Evolutionary conservation across 2,888 invertebrate species (phyloP).

Genomic region (Dicranocentrus wangi): DNA sequence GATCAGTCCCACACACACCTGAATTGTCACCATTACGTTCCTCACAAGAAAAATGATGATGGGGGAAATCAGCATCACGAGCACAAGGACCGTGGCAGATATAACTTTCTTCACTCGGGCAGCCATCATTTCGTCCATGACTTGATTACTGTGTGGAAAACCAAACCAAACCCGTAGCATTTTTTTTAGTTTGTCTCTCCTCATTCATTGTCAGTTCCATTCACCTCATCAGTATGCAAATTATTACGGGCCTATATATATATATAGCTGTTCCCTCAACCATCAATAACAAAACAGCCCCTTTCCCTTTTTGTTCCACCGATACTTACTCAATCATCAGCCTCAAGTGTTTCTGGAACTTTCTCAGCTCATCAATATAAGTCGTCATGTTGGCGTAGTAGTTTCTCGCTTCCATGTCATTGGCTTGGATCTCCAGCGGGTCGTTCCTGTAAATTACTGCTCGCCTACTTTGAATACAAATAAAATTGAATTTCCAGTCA

Average conservation of each 20-base stretch:
- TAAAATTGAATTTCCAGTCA: not conserved
- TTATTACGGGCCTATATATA: not conserved
- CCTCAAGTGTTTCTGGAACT: slow-evolving; percentile 72
- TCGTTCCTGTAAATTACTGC: slow-evolving; percentile 59
- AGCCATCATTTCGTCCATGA: slow-evolving; percentile 75
- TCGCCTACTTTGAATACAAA: slow-evolving; percentile 47
- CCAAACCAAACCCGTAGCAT: no score
- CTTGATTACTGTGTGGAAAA: slow-evolving; percentile 76
- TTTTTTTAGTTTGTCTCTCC: not conserved
- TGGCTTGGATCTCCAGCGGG: slow-evolving; percentile 35
- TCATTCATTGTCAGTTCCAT: not conserved
- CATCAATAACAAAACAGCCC: no score
- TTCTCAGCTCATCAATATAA: slow-evolving; percentile 72
- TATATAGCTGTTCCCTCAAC: no score
- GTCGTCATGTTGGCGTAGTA: slow-evolving; percentile 73
- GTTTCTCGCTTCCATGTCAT: slow-evolving; percentile 64
- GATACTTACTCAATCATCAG: slow-evolving; percentile 72
- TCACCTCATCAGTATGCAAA: not conserved
- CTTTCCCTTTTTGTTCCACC: no score
- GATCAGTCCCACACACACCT: slow-evolving; percentile 77
- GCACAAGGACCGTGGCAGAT: slow-evolving; percentile 76
- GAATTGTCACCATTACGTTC: slow-evolving; percentile 78
- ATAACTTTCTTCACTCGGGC: slow-evolving; percentile 74
- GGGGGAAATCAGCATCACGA: slow-evolving; percentile 78
- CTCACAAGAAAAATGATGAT: slow-evolving; percentile 77